Evolutionary conservation across 2,113 vertebrate species (phyloP).

Genomic region (Oncorhynchus mykiss): DNA sequence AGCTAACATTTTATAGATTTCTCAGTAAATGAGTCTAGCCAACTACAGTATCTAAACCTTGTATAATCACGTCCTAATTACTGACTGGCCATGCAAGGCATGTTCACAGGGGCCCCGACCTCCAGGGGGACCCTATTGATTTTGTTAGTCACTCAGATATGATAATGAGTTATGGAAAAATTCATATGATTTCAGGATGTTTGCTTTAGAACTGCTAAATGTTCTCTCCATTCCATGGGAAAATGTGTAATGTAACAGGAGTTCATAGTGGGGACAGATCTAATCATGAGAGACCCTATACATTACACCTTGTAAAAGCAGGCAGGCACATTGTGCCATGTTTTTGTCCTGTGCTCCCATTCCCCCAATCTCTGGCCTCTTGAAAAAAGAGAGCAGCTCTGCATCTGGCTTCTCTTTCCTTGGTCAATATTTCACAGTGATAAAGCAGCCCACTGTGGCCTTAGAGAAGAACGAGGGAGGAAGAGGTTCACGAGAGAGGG

Average conservation of each 20-base stretch:
- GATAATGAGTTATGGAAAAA: too few relatives aligned
- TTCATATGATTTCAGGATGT: too few relatives aligned
- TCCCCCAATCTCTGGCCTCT: constrained; percentile 2
- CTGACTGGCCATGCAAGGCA: too few relatives aligned
- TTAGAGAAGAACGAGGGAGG: background rate
- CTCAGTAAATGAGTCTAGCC: too few relatives aligned
- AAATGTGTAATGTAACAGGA: background rate
- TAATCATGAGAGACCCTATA: constrained; percentile 14
- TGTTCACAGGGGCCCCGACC: too few relatives aligned
- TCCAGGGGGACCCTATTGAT: too few relatives aligned
- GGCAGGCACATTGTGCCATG: constrained; percentile 12
- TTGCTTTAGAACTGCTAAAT: too few relatives aligned
- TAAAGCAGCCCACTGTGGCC: constrained; percentile 21
- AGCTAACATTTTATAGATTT: too few relatives aligned
- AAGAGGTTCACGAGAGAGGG: background rate
- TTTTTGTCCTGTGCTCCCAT: constrained; percentile 21
- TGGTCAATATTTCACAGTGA: constrained; percentile 38
- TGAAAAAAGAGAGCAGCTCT: constrained; percentile 24
- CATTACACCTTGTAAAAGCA: background rate
- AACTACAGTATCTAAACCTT: too few relatives aligned
- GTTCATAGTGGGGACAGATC: constrained; percentile 28
- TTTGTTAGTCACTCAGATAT: too few relatives aligned
- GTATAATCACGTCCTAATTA: too few relatives aligned
- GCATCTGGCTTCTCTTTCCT: constrained; percentile 21
- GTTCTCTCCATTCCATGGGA: too few relatives aligned